phyloP scores from a whole-genome alignment of 2,113 vertebrate species.

The Acrocephalus arundinaceus region DNA sequence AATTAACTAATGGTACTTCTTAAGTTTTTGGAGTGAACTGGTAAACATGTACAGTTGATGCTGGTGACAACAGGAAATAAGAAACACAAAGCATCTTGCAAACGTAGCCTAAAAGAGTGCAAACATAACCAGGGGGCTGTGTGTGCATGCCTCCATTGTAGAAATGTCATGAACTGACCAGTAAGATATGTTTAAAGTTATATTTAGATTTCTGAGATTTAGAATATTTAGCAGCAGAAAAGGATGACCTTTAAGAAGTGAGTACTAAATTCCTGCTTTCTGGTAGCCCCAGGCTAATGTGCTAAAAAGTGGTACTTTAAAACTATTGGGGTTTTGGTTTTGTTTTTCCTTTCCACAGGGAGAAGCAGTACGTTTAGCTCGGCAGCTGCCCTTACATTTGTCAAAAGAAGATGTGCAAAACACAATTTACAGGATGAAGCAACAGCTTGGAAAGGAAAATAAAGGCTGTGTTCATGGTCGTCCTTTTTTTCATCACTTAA shows the following conservation, averaged over 20 bases:
- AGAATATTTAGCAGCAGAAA: neutral
- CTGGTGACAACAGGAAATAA: neutral
- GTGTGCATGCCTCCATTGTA: neutral
- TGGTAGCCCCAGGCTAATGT: neutral
- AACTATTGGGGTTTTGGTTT: neutral
- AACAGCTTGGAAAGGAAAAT: conserved; percentile 79
- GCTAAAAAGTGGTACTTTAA: neutral
- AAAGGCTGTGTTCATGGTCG: conserved; percentile 88
- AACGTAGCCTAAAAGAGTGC: neutral
- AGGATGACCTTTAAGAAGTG: neutral
- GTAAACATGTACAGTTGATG: neutral
- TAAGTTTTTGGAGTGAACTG: neutral
- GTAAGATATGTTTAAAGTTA: neutral
- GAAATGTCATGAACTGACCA: neutral
- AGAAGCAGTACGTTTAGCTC: conserved; percentile 89
- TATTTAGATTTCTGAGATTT: neutral
- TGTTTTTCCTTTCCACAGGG: conserved; percentile 76
- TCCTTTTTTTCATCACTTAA: conserved; percentile 87
- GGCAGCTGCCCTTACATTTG: conserved; percentile 85
- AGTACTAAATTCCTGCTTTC: neutral
- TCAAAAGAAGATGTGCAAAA: conserved; percentile 85
- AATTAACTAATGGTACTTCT: neutral
- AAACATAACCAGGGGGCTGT: neutral
- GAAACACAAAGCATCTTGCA: neutral
- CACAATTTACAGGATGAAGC: conserved; percentile 80